A percentile compares a stretch with the other conserved stretches of the same genome.
Evolutionary conservation across 2,888 invertebrate genomes (phyloP).

Genomic region (Trisateles emortualis): DNA sequence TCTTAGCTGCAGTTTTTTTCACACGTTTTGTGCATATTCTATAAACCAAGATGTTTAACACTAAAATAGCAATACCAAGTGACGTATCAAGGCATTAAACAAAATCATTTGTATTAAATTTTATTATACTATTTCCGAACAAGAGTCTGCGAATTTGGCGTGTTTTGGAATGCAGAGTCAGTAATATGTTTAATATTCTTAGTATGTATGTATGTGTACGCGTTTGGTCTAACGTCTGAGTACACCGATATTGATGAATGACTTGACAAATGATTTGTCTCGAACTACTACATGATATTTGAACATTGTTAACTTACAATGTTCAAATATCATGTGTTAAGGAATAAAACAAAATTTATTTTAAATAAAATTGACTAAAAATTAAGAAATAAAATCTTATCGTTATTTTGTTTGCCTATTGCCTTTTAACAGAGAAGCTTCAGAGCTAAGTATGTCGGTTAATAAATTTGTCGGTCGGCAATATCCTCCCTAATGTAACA

Average conservation of each 20-base stretch:
- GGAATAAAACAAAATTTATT: too few relatives aligned
- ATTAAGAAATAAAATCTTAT: too few relatives aligned
- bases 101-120: neutral
- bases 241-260: slow-evolving; percentile 16
- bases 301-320: slow-evolving; percentile 6
- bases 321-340: too few relatives aligned
- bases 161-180: slow-evolving; percentile 27
- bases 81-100: neutral
- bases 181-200: slow-evolving; percentile 32
- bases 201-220: slow-evolving; percentile 14
- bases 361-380: too few relatives aligned
- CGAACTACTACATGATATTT: neutral
- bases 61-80: neutral
- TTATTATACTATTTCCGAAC: neutral
- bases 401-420: too few relatives aligned
- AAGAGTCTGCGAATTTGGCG: slow-evolving; percentile 13
- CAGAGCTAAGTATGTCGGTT: too few relatives aligned
- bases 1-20: too few relatives aligned
- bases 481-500: too few relatives aligned
- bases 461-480: too few relatives aligned
- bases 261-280: slow-evolving; percentile 20
- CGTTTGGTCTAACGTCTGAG: slow-evolving; percentile 8
- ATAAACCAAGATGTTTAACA: neutral
- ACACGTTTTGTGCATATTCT: too few relatives aligned
- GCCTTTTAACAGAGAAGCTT: too few relatives aligned